Base-by-base conservation (phyloP, 2,113 vertebrate species). In the Potamarius usumacintae region DNA sequence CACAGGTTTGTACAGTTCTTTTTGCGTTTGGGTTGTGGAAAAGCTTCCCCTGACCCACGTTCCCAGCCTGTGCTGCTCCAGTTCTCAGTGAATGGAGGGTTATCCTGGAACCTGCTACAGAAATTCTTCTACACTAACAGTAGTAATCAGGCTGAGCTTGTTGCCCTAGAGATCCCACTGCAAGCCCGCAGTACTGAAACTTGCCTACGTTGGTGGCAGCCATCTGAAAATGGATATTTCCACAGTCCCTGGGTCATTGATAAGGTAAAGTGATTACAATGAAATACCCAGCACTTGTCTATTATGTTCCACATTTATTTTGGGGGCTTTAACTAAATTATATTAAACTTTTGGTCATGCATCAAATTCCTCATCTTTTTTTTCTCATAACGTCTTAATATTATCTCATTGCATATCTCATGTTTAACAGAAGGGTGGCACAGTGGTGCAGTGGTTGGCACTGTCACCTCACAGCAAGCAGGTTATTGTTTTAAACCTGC, bases 1-100 rank as follows among this genome's bases (percentile, higher is more conserved):
- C 3, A 89, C 90, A 99, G 98, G 92, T 99, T 99, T 93, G 96
- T 99, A 85, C 98, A 99, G 95, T 99, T 99, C 95, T 99, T 99
- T 96, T 95, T 99, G 90, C 95, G 98, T 81, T 95, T 99, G 84
- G 98, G 98, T 80, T 99, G 98, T 86, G 98, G 98, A 0, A 99
- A 99, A 92, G 96, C 96, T 0, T 93, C 97, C 25, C 98, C 98
- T 0, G 98, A 99, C 91, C 98, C 97, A 78, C 96, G 97, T 86
- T 99, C 98, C 82, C 97, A 99, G 88, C 97, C 98, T 0, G 97
- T 99, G 86, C 94, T 99, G 82, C 95, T 99, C 18, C 98, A 99
- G 88, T 99, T 96, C 89, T 99, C 98, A 0, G 95, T 97, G 90
- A 97, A 98, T 0, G 98, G 97, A 0, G 98, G 98, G 63, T 96